These are phyloP conservation scores for Cheilosia pagana DNA, from an alignment of 2,888 invertebrate species.

Conservation along the genomic window DNA sequence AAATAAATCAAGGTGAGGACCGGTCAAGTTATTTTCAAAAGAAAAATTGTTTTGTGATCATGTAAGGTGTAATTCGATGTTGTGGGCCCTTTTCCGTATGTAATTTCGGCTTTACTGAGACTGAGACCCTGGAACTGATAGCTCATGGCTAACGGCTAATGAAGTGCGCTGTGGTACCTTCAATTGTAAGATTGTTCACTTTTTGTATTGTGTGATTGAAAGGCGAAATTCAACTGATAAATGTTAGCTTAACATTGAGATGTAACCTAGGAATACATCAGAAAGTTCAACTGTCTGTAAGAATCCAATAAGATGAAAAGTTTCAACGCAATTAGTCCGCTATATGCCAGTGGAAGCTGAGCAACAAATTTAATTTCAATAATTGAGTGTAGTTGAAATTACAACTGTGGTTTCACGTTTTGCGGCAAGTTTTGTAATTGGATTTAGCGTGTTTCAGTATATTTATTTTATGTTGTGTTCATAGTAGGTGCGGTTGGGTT, in stretches of 20 bases:
- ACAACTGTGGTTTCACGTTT: not conserved
- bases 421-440: not conserved
- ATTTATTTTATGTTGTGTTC: no score
- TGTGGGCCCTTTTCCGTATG: constrained; percentile 11
- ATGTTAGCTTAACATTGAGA: no score
- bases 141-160: constrained; percentile 14
- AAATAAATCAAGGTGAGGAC: constrained; percentile 32
- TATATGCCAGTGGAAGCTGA: no score
- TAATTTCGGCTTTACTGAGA: not conserved
- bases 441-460: no score
- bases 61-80: no score
- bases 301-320: no score
- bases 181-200: not conserved
- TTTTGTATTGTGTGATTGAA: not conserved
- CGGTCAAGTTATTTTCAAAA: not conserved
- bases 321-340: no score
- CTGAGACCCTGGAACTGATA: not conserved
- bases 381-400: not conserved
- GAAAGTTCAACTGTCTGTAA: no score
- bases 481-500: no score
- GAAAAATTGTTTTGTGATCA: no score
- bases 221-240: not conserved
- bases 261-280: no score
- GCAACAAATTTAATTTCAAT: not conserved
- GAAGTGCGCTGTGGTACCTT: constrained; percentile 9